These are phyloP conservation scores for Gymnocephalus cernua DNA, from an alignment of 2,113 vertebrate genomes.

Conservation along the genomic window DNA sequence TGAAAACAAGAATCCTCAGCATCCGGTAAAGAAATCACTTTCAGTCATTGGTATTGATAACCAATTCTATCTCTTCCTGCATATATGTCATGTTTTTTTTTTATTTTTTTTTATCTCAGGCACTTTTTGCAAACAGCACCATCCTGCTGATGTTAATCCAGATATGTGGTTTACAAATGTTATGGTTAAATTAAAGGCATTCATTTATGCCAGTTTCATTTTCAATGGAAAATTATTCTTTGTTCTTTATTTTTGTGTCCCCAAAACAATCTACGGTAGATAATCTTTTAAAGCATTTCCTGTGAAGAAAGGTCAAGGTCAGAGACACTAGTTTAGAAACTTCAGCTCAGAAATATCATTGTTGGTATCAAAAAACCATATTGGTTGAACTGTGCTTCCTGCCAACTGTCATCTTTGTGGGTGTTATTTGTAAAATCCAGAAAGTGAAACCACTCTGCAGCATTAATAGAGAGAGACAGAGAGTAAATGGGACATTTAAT, in stretches of 20 bases:
- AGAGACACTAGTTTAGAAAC: not conserved
- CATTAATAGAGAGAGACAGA: constrained; percentile 24
- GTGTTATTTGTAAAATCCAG: constrained; percentile 17
- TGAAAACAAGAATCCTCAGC: not conserved
- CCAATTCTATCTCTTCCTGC: not conserved
- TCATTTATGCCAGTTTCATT: not conserved
- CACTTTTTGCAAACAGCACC: not conserved
- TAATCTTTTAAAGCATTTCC: not conserved
- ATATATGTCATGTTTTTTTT: not conserved
- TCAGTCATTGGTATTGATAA: not conserved
- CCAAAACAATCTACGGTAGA: not conserved
- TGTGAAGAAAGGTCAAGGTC: not conserved
- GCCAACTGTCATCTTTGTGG: constrained; percentile 33
- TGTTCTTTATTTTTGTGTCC: not conserved
- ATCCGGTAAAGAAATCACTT: not conserved
- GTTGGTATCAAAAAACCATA: not conserved
- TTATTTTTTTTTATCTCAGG: not conserved
- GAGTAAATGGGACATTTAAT: constrained; percentile 25
- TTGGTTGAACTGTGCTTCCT: constrained; percentile 23
- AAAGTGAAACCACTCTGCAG: constrained; percentile 30
- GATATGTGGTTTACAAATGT: not conserved
- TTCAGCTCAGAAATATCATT: constrained; percentile 4
- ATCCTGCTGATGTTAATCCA: not conserved
- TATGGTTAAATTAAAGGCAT: not conserved
- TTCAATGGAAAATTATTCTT: not conserved